Base-by-base conservation (phyloP, 2,113 vertebrate genomes). In the Pseudolaguvia tuberculata region DNA sequence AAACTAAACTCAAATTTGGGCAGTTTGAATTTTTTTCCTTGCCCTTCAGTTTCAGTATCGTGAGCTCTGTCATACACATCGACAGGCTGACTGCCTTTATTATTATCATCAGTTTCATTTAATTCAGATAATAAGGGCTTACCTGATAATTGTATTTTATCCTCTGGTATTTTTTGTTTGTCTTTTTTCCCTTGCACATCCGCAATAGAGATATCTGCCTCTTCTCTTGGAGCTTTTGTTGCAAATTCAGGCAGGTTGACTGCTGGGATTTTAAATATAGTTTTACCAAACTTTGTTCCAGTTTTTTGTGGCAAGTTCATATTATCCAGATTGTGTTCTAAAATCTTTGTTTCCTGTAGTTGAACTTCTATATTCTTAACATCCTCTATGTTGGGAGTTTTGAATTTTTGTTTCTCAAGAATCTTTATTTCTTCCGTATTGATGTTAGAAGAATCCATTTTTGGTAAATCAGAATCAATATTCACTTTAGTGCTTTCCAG, bases 401-500 rank as follows among this genome's bases (percentile, higher is more conserved):
- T 66, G 5, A 52, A 50, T 45, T n/a, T 52, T 67, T 53, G n/a
- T 52, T 45, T 84, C 79, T 75, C 72, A 67, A 50, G 75, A 2
- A 12, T 80, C 45, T 79, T 79, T 72, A 61, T 35, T 78, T 73
- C 23, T 23, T 17, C 74, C 57, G 31, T 17, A 45, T 69, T 79
- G 72, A 70, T 84, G 62, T 69, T 75, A 27, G 39, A 51, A 66
- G 62, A 72, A 73, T 79, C 71, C 68, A 51, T 76, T 78, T 85
- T 87, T 70, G 81, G 79, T 8, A 87, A 81, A 39, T 84, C 77
- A 80, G 83, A 80, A 48, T 78, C 79, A 79, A 88, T 53, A 27
- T 86, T 83, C 73, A 84, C 81, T 79, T 83, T 86, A 67, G 74
- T 15, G 27, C 86, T 84, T 50, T 72, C 87, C 79, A 87, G 79